These are phyloP conservation scores for Onychostoma macrolepis DNA, from an alignment of 2,113 vertebrate genomes.

Conservation along the genomic window DNA sequence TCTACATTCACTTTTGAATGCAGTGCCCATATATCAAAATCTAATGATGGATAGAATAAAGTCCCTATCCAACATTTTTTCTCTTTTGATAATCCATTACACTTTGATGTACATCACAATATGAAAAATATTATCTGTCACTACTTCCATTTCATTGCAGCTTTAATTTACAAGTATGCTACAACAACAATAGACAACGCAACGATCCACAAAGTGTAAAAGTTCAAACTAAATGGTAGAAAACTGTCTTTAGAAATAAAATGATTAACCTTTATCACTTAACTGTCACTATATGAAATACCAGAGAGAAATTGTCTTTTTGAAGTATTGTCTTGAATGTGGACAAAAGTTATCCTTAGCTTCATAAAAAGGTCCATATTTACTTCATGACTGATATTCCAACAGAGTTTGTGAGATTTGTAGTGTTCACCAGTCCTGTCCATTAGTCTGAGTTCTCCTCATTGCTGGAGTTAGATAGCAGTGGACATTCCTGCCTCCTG, in stretches of 20 bases:
- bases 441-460: slow-evolving; percentile 66
- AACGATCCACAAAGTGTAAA: neutral
- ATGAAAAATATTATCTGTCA: neutral
- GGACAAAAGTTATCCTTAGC: neutral
- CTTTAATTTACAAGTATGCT: neutral
- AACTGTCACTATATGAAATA: neutral
- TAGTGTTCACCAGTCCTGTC: slow-evolving; percentile 3
- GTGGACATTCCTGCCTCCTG: slow-evolving; percentile 68
- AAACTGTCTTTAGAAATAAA: neutral
- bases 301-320: neutral
- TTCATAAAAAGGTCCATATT: neutral
- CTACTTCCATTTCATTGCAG: neutral
- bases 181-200: neutral
- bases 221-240: neutral
- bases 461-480: slow-evolving; percentile 72
- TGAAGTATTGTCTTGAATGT: neutral
- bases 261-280: neutral
- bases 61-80: neutral
- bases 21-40: neutral
- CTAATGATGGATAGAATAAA: neutral
- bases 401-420: neutral
- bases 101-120: neutral
- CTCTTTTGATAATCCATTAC: neutral
- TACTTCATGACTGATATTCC: neutral
- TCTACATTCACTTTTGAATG: neutral